A percentile compares a stretch with the other conserved stretches of the same genome.
phyloP scores from a whole-genome alignment of 2,113 vertebrate genomes.

The Antidorcas marsupialis region DNA sequence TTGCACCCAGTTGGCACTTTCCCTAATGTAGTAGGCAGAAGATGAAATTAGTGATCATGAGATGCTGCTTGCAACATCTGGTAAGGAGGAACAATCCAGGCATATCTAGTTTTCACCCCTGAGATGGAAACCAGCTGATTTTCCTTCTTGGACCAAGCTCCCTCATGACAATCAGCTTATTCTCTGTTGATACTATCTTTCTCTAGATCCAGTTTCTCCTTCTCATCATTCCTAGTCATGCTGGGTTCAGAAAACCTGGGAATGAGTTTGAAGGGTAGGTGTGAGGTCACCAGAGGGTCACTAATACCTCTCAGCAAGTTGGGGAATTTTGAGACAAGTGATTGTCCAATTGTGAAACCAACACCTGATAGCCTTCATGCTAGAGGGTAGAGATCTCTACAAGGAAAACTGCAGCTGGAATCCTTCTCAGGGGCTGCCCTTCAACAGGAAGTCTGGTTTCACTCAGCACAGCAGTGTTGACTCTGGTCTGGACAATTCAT shows the following conservation, averaged over 20 bases:
- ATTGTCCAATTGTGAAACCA: constrained; percentile 69
- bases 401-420: constrained; percentile 68
- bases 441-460: constrained; percentile 75
- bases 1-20: neutral
- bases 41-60: neutral
- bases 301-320: constrained; percentile 68
- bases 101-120: neutral
- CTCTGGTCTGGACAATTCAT: constrained; percentile 52
- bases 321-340: constrained; percentile 67
- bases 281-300: constrained; percentile 68
- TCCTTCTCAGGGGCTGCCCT: constrained; percentile 63
- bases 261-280: constrained; percentile 59
- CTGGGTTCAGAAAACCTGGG: neutral
- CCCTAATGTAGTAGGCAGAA: neutral
- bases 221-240: neutral
- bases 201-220: neutral
- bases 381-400: constrained; percentile 54
- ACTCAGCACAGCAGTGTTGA: constrained; percentile 64
- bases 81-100: neutral
- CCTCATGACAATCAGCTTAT: neutral
- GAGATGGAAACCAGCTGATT: constrained; percentile 5
- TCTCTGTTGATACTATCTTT: neutral
- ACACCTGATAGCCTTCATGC: constrained; percentile 73
- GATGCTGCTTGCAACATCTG: neutral
- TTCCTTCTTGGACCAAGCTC: neutral